Conservation (phyloP, 2,888 invertebrate genomes). For the Spilosoma lubricipeda region DNA sequence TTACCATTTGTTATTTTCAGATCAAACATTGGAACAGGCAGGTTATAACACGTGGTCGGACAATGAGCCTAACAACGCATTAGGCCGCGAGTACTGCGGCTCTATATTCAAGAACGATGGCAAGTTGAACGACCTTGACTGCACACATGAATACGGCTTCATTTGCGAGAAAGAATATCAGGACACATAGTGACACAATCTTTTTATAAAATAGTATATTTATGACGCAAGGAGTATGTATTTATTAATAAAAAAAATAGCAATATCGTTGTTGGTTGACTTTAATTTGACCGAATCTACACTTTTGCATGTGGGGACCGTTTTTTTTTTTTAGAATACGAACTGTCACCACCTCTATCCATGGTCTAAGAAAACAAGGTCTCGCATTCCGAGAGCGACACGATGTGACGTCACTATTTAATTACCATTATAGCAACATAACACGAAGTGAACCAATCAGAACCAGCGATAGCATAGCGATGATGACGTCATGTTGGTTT, state of each 20-base stretch:
- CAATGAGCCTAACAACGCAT: conserved; percentile 69
- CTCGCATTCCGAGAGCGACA: too few relatives aligned
- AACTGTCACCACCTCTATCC: too few relatives aligned
- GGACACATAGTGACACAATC: background rate
- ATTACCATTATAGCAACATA: too few relatives aligned
- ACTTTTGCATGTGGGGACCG: too few relatives aligned
- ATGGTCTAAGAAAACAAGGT: too few relatives aligned
- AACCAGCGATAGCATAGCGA: too few relatives aligned
- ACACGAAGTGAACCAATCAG: too few relatives aligned
- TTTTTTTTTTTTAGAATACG: too few relatives aligned
- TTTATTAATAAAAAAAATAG: background rate
- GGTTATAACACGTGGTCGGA: conserved; percentile 67
- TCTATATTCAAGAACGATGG: conserved; percentile 64
- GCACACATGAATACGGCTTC: conserved; percentile 55
- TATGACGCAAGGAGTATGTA: background rate
- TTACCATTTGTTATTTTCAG: conserved; percentile 50
- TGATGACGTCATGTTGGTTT: too few relatives aligned
- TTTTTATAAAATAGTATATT: background rate
- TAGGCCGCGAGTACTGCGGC: conserved; percentile 64
- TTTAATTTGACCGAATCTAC: too few relatives aligned
- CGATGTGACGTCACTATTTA: too few relatives aligned
- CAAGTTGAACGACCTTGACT: conserved; percentile 67
- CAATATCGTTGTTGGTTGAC: background rate
- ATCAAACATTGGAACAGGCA: conserved; percentile 69
- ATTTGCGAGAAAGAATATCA: conserved; percentile 69